Base-by-base conservation (phyloP, 2,797 vertebrate species). In the Phalloptychus januarius region DNA sequence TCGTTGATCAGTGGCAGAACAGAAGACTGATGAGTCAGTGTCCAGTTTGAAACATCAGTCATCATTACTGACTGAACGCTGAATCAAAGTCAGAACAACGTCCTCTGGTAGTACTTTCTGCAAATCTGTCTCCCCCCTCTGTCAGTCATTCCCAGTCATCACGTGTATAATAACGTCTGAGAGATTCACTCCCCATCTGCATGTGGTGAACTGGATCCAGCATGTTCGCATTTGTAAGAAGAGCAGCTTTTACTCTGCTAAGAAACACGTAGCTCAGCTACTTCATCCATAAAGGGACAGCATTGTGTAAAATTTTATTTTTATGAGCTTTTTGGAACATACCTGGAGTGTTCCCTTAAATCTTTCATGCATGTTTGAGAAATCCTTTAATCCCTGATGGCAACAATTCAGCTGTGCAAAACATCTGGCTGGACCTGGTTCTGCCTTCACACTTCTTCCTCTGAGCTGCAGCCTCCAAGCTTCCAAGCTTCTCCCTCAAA, bases 21-120 rank as follows among this genome's bases (percentile, higher is more conserved):
- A 25, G 84, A 79, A 83, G 81, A 80, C 65, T 71, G 83, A 90
- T 82, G 84, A 91, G 78, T 88, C 88, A 84, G 80, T 18, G 20
- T 61, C 71, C 65, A 11, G 85, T 81, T 78, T 50, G 56, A 82
- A 61, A 71, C 85, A 77, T 88, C 80, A 75, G 79, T 88, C 78
- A 76, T 83, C 75, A 56, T 86, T 74, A 83, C 65, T 20, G 75
- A 79, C 71, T 77, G 77, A 73, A 40, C 31, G 77, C 82, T 85
- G 83, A 83, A 77, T 88, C 88, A 67, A 40, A 70, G 78, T 76
- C 80, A 13, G 36, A 61, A 48, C 36, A 40, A 25, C 36, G 20
- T 67, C 36, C 36, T 74, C 72, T 61, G 69, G 69, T 79, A 13
- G 82, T 76, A 74, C 70, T 77, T 72, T 71, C 76, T 72, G 23